Percentiles rank a stretch among this genome's conserved stretches.
Conservation (phyloP, 2,113 vertebrate species). For the Alouatta palliata region DNA sequence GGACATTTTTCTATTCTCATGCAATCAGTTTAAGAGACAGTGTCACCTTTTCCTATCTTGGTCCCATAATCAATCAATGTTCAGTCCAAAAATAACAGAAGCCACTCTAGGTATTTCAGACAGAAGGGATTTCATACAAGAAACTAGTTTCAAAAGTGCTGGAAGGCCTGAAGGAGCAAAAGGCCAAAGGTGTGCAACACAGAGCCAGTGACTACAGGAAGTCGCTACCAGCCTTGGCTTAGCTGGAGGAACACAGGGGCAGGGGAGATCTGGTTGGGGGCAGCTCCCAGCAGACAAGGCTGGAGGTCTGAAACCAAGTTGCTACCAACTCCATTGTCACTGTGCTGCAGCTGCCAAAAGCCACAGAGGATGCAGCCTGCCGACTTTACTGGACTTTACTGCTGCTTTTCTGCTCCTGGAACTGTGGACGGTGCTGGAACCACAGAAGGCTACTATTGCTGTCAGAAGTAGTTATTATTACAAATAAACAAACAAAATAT, state of each 20-base stretch:
- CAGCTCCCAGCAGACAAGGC: background rate
- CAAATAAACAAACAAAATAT: background rate
- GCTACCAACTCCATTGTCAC: background rate
- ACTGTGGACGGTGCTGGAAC: background rate
- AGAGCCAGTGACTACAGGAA: background rate
- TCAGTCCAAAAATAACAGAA: background rate
- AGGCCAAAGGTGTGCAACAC: background rate
- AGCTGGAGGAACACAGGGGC: background rate
- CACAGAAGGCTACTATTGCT: background rate
- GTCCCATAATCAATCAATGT: background rate
- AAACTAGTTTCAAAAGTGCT: background rate
- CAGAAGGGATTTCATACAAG: background rate
- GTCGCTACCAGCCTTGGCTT: too few relatives aligned
- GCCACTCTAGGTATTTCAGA: background rate
- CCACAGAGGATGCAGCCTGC: background rate
- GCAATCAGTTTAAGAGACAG: background rate
- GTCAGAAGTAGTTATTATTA: background rate
- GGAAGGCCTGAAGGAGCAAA: background rate
- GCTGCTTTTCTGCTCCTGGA: background rate
- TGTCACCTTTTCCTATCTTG: background rate
- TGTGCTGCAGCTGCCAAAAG: background rate
- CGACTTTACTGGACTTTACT: background rate
- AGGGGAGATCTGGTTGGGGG: background rate
- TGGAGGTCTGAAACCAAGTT: background rate
- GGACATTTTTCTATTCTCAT: background rate